Evolutionary conservation across 2,888 invertebrate genomes (phyloP), one percentile per base, ranked within the genome.

Genomic region (Unio pictorum): DNA sequence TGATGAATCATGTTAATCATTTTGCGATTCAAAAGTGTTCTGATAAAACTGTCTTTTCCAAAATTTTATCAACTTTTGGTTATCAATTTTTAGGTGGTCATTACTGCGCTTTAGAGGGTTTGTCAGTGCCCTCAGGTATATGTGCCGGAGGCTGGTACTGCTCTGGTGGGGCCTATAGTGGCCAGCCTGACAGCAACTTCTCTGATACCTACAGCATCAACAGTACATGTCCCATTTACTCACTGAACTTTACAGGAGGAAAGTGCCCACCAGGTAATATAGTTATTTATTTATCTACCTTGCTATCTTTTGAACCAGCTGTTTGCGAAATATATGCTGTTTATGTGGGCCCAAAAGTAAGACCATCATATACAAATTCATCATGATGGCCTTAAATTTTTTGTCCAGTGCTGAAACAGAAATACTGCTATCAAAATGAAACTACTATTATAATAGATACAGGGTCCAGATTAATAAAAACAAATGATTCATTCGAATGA

Each of bases 101-200:
- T 70, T 88, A 86, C 76, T 89, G 89, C 78, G 83, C 74, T 55
- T 79, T 81, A 2, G 84, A 76, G 55, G 88, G 86, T 7, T 74
- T 87, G 62, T 70, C 85, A 6, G 86, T 82, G 68, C 89, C 89
- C 17, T 81, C 82, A 18, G 86, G 82, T 18, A 79, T 81, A 68
- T 89, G 89, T 79, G 75, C 83, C 11, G 79, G 82, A 20, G 89
- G 89, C 26, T 89, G 88, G 87, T 89, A 80, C 80, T 89, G 89
- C 67, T 78, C 80, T 7, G 81, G 86, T n/a, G 89, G 87, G 1
- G 86, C 89, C 8, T 89, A 73, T 79, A 74, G 80, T 23, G 67
- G 75, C 73, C 83, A 79, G 73, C 89, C 89, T 7, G 64, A 81
- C 23, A 81, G 83, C 5, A 84, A 85, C 69, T 73, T 73, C n/a